These are phyloP conservation scores for Diorhabda carinulata DNA, from an alignment of 1,140 invertebrate species.

Conservation along the genomic window DNA sequence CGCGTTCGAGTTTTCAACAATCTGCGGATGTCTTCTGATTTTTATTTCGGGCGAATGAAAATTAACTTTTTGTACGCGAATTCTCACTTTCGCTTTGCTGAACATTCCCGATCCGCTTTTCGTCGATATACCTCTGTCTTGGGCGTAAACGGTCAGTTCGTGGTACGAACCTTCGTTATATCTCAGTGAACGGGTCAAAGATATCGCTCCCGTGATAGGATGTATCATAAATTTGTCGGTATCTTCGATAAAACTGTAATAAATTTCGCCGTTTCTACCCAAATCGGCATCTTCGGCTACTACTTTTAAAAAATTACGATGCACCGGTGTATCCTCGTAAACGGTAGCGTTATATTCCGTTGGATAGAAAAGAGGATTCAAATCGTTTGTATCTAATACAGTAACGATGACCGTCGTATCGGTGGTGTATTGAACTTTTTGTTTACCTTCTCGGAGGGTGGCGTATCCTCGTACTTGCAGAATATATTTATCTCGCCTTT, in stretches of 20 bases:
- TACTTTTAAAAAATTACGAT: conserved; percentile 71
- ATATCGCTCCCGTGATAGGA: conserved; percentile 85
- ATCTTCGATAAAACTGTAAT: conserved; percentile 84
- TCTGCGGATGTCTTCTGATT: conserved; percentile 72
- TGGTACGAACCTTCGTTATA: conserved; percentile 62
- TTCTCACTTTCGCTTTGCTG: conserved; percentile 68
- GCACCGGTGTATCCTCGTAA: conserved; percentile 83
- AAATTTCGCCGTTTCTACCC: conserved; percentile 91
- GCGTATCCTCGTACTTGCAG: conserved; percentile 76
- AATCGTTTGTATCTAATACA: conserved; percentile 86
- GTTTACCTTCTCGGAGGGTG: conserved; percentile 56
- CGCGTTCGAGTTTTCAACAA: conserved; percentile 78
- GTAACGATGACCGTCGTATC: conserved; percentile 73
- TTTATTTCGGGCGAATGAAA: conserved; percentile 79
- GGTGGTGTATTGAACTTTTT: conserved; percentile 58
- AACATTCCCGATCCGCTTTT: conserved; percentile 57
- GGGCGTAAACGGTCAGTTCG: conserved; percentile 74
- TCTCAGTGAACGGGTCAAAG: conserved; percentile 73
- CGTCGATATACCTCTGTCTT: conserved; percentile 72
- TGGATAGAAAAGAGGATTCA: conserved; percentile 87
- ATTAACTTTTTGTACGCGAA: conserved; percentile 82
- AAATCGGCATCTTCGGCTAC: conserved; percentile 91
- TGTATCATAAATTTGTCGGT: conserved; percentile 87
- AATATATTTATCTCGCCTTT: conserved; percentile 78
- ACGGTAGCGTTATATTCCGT: conserved; percentile 81